Conservation (phyloP, 2,888 invertebrate species). For the Furcula furcula region DNA sequence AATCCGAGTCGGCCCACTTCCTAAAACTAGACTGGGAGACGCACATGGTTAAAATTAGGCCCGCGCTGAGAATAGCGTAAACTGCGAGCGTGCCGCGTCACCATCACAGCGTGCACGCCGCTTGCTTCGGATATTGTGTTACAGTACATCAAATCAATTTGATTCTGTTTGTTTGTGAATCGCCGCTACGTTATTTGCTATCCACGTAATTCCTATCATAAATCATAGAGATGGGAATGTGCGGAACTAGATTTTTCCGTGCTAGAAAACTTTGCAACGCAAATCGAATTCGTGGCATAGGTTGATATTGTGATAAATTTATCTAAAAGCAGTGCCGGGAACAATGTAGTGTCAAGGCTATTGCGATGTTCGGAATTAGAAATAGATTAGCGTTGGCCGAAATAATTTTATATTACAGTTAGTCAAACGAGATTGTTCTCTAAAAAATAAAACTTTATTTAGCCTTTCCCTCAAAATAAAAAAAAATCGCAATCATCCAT, state of each 20-base stretch:
- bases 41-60: constrained; percentile 81
- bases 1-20: constrained; percentile 73
- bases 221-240: constrained; percentile 31
- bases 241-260: constrained; percentile 1
- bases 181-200: constrained; percentile 35
- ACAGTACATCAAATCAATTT: constrained; percentile 55
- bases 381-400: constrained; percentile 1
- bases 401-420: not conserved
- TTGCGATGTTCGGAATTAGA: constrained; percentile 15
- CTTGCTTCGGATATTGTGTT: constrained; percentile 70
- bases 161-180: constrained; percentile 35
- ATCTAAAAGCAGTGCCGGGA: not conserved
- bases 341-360: constrained; percentile 11
- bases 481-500: constrained; percentile 19
- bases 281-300: not conserved
- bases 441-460: not conserved
- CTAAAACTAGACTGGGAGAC: constrained; percentile 78
- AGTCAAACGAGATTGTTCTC: not conserved
- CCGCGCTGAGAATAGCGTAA: constrained; percentile 76
- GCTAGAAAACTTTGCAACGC: not conserved
- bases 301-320: not conserved
- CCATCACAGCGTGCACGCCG: constrained; percentile 59
- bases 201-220: constrained; percentile 23
- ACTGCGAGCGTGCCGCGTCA: constrained; percentile 66
- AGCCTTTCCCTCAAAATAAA: not conserved